These are phyloP conservation scores for Orchestia grillus DNA, from an alignment of 1,140 invertebrate genomes.

Conservation along the genomic window DNA sequence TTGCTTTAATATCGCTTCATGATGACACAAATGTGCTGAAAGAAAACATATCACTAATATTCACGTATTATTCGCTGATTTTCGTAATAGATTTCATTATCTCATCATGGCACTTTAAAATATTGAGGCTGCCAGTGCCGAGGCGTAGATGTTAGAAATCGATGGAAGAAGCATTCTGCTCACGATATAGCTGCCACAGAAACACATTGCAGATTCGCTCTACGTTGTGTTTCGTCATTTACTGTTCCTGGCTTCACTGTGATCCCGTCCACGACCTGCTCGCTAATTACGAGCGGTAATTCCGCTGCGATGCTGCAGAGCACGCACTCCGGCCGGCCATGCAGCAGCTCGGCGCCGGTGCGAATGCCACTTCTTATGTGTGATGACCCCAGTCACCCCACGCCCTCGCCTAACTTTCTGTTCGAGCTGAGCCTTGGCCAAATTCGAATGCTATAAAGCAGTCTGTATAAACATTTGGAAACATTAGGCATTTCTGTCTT, in stretches of 20 bases:
- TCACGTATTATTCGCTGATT: background rate
- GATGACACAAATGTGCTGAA: background rate
- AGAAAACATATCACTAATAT: background rate
- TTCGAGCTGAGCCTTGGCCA: background rate
- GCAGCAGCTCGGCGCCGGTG: background rate
- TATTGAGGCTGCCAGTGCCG: background rate
- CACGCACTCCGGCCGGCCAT: background rate
- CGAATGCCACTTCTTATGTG: background rate
- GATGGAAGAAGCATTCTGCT: background rate
- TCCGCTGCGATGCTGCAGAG: background rate
- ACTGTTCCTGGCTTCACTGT: background rate
- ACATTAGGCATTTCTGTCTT: too few relatives aligned
- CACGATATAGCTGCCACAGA: background rate
- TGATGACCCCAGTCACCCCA: background rate
- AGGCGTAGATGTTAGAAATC: background rate
- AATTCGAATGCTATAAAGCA: background rate
- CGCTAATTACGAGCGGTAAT: background rate
- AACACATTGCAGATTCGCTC: background rate
- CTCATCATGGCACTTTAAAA: background rate
- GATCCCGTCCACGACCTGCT: background rate
- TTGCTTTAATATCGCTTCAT: background rate
- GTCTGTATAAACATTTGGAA: too few relatives aligned
- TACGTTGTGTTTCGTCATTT: background rate
- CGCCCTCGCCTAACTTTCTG: background rate
- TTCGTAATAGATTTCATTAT: background rate